Conservation (phyloP, 2,797 vertebrate genomes). For the Pelodytes ibericus region DNA sequence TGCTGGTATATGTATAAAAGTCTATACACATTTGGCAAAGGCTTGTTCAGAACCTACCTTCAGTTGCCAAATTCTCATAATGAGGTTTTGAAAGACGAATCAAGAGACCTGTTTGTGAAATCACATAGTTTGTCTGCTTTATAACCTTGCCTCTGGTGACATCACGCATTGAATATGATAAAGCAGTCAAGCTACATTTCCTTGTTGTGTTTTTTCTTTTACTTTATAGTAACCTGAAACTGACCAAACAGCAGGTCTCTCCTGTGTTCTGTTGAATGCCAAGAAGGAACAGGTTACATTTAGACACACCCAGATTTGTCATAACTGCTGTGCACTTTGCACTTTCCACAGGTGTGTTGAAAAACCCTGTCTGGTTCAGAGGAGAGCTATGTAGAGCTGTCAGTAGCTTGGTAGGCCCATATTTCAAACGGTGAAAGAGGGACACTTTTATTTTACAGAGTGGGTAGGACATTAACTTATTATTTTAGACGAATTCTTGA, state of each 20-base stretch:
- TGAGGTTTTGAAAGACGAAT: conserved; percentile 10
- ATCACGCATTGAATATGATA: conserved; percentile 20
- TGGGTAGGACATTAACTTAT: no score
- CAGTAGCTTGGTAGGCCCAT: no score
- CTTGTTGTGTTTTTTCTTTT: conserved; percentile 34
- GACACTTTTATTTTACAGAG: no score
- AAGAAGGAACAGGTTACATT: conserved; percentile 21
- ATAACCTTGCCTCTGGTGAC: conserved; percentile 30
- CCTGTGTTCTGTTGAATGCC: conserved; percentile 17
- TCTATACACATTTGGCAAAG: no score
- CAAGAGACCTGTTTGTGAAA: conserved; percentile 13
- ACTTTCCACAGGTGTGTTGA: conserved; percentile 19
- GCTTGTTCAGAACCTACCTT: conserved; percentile 5
- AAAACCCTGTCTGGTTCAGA: not conserved
- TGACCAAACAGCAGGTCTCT: conserved; percentile 21
- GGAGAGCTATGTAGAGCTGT: not conserved
- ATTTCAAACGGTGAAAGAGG: no score
- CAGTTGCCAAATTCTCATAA: not conserved
- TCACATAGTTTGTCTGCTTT: conserved; percentile 1
- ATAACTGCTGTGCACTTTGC: conserved; percentile 45
- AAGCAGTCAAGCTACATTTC: conserved; percentile 7
- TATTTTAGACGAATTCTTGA: no score
- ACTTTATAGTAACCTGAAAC: conserved; percentile 40
- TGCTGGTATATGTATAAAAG: no score
- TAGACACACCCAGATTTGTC: conserved; percentile 40